Percentiles rank a stretch among this genome's conserved stretches.
phyloP scores from a whole-genome alignment of 2,888 invertebrate genomes.

The Calephelis perditalis region DNA sequence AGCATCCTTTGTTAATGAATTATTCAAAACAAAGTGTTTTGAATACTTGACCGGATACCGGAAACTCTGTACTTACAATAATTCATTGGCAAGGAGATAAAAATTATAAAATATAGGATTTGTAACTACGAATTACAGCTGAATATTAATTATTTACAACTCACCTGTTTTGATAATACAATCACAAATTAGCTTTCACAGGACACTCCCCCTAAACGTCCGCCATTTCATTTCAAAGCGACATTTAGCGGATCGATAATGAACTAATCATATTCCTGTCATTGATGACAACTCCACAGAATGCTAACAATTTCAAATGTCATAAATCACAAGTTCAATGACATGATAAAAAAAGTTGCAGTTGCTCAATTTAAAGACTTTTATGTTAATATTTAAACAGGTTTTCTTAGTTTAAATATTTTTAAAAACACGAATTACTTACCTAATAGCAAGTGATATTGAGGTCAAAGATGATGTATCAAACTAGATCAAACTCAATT shows the following conservation, averaged over 20 bases:
- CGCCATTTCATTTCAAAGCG: constrained; percentile 74
- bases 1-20: constrained; percentile 20
- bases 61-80: constrained; percentile 39
- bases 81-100: too few species aligned
- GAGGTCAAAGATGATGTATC: too few species aligned
- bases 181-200: constrained; percentile 54
- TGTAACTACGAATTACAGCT: background rate
- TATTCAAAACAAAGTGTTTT: constrained; percentile 55
- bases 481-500: too few species aligned
- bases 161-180: constrained; percentile 47
- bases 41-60: constrained; percentile 68
- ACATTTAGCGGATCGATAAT: constrained; percentile 61
- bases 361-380: too few species aligned
- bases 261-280: constrained; percentile 27
- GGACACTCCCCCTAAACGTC: constrained; percentile 77
- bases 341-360: background rate
- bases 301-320: constrained; percentile 9
- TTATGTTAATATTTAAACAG: too few species aligned
- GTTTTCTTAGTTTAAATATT: too few species aligned
- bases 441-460: too few species aligned
- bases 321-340: background rate
- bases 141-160: constrained; percentile 33
- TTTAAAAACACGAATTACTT: too few species aligned
- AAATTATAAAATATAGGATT: too few species aligned
- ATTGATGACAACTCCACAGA: constrained; percentile 29